phyloP scores from a whole-genome alignment of 2,888 invertebrate genomes.

The Dyspetes luteomarginatus region DNA sequence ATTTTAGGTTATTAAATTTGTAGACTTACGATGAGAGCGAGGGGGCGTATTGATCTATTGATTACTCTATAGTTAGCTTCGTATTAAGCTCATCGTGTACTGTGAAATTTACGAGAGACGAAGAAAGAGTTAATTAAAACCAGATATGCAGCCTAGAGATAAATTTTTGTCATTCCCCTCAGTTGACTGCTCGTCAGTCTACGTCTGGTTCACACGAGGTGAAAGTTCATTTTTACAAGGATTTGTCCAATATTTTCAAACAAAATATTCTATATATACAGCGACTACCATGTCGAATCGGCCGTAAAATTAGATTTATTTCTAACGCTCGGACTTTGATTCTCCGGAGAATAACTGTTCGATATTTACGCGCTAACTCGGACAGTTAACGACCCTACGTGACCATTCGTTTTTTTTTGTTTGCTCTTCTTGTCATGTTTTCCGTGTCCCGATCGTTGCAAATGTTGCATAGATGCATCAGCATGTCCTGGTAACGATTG shows the following conservation, averaged over 20 bases:
- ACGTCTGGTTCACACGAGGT: background rate
- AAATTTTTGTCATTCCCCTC: background rate
- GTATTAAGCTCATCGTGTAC: too few species aligned
- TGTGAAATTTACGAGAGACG: background rate
- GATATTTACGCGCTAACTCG: constrained; percentile 52
- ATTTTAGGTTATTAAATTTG: too few species aligned
- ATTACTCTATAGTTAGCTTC: too few species aligned
- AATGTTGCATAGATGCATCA: background rate
- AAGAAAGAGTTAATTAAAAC: background rate
- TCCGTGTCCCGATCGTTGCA: constrained; percentile 26
- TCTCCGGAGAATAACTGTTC: constrained; percentile 48
- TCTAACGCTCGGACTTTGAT: constrained; percentile 55
- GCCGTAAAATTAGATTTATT: constrained; percentile 67
- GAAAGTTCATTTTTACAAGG: constrained; percentile 64
- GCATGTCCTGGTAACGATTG: constrained; percentile 25
- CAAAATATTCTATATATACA: background rate
- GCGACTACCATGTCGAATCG: constrained; percentile 54
- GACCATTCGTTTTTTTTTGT: constrained; percentile 23
- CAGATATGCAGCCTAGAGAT: background rate
- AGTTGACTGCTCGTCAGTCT: background rate
- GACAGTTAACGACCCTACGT: constrained; percentile 46
- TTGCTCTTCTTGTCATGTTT: background rate
- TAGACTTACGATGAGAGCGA: too few species aligned
- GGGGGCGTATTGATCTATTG: too few species aligned
- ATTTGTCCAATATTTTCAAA: constrained; percentile 60